Conservation (phyloP, 2,888 invertebrate genomes). For the Coelogynopora nodosa region DNA sequence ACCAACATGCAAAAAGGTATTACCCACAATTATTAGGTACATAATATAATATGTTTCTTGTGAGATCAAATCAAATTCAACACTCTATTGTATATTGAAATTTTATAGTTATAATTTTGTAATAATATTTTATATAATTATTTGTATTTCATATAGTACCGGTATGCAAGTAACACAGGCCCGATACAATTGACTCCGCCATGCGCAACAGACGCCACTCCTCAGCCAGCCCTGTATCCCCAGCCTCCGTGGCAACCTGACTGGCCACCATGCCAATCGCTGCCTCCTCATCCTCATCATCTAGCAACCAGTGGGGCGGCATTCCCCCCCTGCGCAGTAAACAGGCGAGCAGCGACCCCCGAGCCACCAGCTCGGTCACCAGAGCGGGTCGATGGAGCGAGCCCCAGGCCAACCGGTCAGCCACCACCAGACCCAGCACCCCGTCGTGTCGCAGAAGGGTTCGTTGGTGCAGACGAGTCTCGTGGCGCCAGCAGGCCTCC, state of each 20-base stretch:
- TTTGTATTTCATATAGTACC: background rate
- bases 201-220: background rate
- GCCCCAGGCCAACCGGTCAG: background rate
- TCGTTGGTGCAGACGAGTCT: background rate
- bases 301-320: background rate
- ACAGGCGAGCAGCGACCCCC: background rate
- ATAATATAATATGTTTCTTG: too few species aligned
- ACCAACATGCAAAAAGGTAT: too few species aligned
- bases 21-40: too few species aligned
- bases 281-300: background rate
- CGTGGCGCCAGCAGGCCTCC: constrained; percentile 13
- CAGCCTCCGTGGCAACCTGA: background rate
- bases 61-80: background rate
- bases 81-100: background rate
- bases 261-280: background rate
- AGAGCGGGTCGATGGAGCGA: background rate
- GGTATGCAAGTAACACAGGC: constrained; percentile 34
- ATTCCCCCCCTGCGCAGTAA: constrained; percentile 8
- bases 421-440: constrained; percentile 1
- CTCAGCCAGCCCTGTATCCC: background rate
- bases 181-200: background rate
- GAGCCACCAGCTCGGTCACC: background rate
- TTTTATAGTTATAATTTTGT: too few species aligned
- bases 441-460: constrained; percentile 13
- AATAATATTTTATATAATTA: background rate